Base-by-base conservation (phyloP, 2,113 vertebrate genomes). In the Sardina pilchardus region DNA sequence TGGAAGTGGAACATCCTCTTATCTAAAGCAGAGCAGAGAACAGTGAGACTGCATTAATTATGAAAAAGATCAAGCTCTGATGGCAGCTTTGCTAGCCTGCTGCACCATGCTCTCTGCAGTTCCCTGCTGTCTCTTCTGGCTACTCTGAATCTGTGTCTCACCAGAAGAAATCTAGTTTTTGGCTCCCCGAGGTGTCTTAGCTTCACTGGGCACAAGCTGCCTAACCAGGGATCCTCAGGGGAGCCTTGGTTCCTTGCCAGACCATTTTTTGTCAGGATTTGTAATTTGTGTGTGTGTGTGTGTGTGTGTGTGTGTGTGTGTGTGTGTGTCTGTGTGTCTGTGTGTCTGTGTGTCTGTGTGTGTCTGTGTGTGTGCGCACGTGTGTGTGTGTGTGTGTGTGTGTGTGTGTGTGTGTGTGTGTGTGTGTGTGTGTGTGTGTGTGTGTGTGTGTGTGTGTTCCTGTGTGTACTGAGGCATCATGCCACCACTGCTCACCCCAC, bases 1-100 rank as follows among this genome's bases (percentile, higher is more conserved):
- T 78, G 71, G 71, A 78, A 78, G 36, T 78, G 71, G 71, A 78
- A 78, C 30, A 78, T 78, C 26, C 34, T 78, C 34, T 78, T 78
- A 36, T 78, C 34, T 78, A 34, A 78, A 78, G 71, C 71, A 78
- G 34, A 78, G 71, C 2, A 36, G 26, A 75, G 67, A 75, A 75
- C 67, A 36, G 71, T 6, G 34, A 78, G 71, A 16, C 34, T 34
- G 34, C 30, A 78, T 36, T 34, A 17, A 78, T 14, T 78, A 36
- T 78, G 34, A 16, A 5, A 17, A 12, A 78, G 71, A 78, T 39
- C 71, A 78, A 14, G 30, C 26, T 26, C 67, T 75, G 7, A 0
- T 30, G 34, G 67, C 67, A 75, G 67, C n/a, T 78, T 78, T 39
- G 71, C 30, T 36, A 78, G 30, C 34, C 1, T 78, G 71, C 71